Evolutionary conservation across 2,113 vertebrate species (phyloP).

Genomic region (Fulica atra): DNA sequence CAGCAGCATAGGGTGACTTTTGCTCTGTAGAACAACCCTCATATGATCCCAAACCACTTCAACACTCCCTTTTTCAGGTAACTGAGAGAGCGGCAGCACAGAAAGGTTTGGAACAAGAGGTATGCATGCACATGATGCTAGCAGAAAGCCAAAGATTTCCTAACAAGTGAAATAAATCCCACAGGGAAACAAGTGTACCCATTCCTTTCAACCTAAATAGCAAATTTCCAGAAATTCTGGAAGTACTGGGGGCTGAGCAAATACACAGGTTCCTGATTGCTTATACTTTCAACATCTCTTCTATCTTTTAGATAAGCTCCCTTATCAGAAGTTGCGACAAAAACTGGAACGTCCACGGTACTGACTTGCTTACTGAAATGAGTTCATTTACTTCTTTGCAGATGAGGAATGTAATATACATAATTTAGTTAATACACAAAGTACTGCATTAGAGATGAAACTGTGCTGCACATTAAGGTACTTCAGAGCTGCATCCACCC

Average conservation of each 20-base stretch:
- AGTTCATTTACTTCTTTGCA: background rate
- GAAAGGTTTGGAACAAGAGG: background rate
- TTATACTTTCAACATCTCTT: background rate
- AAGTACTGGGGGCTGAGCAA: background rate
- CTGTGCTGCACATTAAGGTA: background rate
- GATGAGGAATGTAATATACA: background rate
- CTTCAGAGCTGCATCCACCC: background rate
- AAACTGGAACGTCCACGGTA: background rate
- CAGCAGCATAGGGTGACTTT: background rate
- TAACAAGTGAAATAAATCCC: background rate
- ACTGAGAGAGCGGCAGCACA: background rate
- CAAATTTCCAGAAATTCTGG: background rate
- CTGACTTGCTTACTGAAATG: background rate
- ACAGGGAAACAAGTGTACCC: background rate
- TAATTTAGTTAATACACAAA: background rate
- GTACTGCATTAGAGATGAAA: background rate
- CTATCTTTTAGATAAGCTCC: background rate
- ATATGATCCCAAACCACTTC: background rate
- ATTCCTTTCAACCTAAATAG: background rate
- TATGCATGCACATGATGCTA: accelerated
- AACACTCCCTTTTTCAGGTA: background rate
- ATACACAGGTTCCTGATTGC: background rate
- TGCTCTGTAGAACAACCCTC: background rate
- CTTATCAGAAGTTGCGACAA: background rate
- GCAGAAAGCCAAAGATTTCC: background rate